phyloP scores from a whole-genome alignment of 2,888 invertebrate genomes.

The Calliopum simillimum region DNA sequence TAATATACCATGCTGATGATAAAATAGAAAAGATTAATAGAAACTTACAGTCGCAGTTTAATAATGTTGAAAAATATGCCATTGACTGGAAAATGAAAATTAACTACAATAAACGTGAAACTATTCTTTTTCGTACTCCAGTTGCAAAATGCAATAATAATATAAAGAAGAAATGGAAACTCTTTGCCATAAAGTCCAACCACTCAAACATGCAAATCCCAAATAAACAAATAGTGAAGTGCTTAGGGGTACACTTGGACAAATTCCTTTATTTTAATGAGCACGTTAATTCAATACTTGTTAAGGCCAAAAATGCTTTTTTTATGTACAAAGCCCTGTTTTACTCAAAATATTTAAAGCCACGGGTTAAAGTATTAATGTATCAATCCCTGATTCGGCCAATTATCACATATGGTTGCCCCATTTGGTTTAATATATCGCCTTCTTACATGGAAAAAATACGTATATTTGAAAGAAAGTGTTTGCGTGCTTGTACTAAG shows the following conservation, averaged over 20 bases:
- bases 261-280: neutral
- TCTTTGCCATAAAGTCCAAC: too few species aligned
- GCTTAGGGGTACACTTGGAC: neutral
- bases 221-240: neutral
- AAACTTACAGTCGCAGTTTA: conserved; percentile 13
- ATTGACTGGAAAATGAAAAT: conserved; percentile 27
- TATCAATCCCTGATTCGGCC: neutral
- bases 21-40: conserved; percentile 23
- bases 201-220: neutral
- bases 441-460: conserved; percentile 1
- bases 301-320: neutral
- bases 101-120: conserved; percentile 32
- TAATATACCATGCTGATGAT: conserved; percentile 19
- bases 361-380: neutral
- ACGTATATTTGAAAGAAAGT: neutral
- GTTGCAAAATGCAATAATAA: conserved; percentile 32
- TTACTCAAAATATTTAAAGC: too few species aligned
- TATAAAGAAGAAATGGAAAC: conserved; percentile 31
- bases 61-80: conserved; percentile 22
- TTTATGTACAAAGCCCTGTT: too few species aligned
- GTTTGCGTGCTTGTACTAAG: neutral
- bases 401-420: neutral
- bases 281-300: neutral
- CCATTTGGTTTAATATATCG: neutral
- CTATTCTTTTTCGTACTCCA: conserved; percentile 31